Evolutionary conservation across 2,888 invertebrate species (phyloP), one percentile per base, ranked within the genome.

Genomic region (Charanyca ferruginea): DNA sequence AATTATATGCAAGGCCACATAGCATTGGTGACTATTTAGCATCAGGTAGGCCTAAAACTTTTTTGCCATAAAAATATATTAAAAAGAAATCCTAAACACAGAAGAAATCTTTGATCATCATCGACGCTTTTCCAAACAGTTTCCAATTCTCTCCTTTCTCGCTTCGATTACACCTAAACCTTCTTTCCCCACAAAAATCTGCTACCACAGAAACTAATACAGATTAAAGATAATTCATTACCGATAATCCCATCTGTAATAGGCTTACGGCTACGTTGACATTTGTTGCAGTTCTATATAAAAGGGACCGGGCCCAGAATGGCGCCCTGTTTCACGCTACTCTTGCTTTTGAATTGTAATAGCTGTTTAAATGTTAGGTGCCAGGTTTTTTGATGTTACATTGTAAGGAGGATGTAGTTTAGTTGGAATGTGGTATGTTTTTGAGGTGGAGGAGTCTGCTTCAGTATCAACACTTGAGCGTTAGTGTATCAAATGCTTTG

Each of bases 201-300:
- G 73, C 82, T 75, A 57, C 76, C 76, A 66, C 73, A 83, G 79
- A 83, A 85, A 83, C 91, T 93, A 92, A 93, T 92, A 93, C 90
- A 94, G 94, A 94, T 94, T 94, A 94, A 94, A 94, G 91, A 94
- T 94, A 94, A 94, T 94, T 93, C 94, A 94, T 94, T 94, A 94
- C 94, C 82, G 86, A 87, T 93, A 94, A 94, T 94, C 94, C 93
- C 71, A 75, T 80, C 80, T 80, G 87, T 94, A 94, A 94, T 94
- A 93, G 94, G 94, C 91, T 94, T 94, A 93, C 73, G 80, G 77
- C 79, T 79, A 83, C 86, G 91, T 89, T 93, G 94, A 94, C 94
- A 94, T 94, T 94, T 94, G 94, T 94, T 90, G 89, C 90, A 90
- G 75, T 81, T 70, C 73, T 70, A 66, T 77, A 83, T 79, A 76